These are phyloP conservation scores for Solen grandis DNA, from an alignment of 1,140 invertebrate species.

Conservation along the genomic window DNA sequence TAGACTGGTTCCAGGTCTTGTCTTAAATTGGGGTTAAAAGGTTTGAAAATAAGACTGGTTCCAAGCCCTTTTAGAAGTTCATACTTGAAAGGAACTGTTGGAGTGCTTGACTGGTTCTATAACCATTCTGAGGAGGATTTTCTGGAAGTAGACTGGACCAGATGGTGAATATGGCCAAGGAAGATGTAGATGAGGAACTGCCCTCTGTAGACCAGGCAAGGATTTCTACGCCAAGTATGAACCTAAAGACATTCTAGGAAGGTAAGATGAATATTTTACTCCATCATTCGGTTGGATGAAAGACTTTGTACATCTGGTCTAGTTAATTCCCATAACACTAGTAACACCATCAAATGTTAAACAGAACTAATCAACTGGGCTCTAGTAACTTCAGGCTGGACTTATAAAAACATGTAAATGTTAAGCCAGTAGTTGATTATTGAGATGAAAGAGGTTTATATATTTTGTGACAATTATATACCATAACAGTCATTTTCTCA, in stretches of 20 bases:
- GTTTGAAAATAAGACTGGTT: too few relatives aligned
- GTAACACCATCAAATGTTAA: too few relatives aligned
- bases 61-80: too few relatives aligned
- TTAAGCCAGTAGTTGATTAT: too few relatives aligned
- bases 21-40: neutral
- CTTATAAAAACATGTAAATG: too few relatives aligned
- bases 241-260: conserved; percentile 98
- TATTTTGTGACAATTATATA: too few relatives aligned
- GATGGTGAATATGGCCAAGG: conserved; percentile 46
- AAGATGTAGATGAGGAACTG: conserved; percentile 70
- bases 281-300: neutral
- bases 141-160: neutral
- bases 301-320: neutral
- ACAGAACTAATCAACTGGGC: too few relatives aligned
- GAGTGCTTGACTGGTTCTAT: neutral
- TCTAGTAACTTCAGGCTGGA: too few relatives aligned
- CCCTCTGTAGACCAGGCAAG: conserved; percentile 74
- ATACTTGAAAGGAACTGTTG: neutral
- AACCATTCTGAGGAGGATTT: too few relatives aligned
- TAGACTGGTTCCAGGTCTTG: neutral
- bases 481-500: too few relatives aligned
- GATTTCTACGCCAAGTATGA: conserved; percentile 98
- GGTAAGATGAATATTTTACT: conserved; percentile 86
- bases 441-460: too few relatives aligned
- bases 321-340: too few relatives aligned